A percentile compares a stretch with the other conserved stretches of the same genome.
These are phyloP conservation scores for Salmo trutta DNA, from an alignment of 2,797 vertebrate species.

Conservation along the genomic window DNA sequence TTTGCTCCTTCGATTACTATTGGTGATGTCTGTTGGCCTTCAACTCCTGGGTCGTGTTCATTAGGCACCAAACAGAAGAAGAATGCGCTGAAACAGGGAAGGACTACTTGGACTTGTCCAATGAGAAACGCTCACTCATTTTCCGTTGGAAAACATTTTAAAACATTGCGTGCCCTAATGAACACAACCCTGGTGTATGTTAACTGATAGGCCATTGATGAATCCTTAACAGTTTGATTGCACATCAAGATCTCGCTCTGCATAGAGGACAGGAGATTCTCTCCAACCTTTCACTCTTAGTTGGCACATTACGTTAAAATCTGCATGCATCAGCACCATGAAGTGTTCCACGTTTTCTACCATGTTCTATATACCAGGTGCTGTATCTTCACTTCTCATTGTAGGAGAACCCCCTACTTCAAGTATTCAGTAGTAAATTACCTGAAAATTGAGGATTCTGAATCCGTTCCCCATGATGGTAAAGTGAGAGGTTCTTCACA, in stretches of 20 bases:
- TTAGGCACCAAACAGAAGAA: background rate
- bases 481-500: conserved; percentile 70
- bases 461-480: conserved; percentile 73
- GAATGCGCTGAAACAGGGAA: background rate
- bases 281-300: conserved; percentile 79
- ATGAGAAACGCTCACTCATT: conserved; percentile 20
- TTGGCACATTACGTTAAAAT: conserved; percentile 92
- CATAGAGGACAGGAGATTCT: conserved; percentile 72
- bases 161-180: conserved; percentile 46
- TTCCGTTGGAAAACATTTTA: background rate
- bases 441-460: conserved; percentile 85
- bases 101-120: conserved; percentile 36
- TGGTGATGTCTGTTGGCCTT: conserved; percentile 10
- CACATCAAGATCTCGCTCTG: conserved; percentile 61
- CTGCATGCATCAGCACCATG: conserved; percentile 79
- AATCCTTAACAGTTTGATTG: conserved; percentile 82
- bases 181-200: conserved; percentile 1
- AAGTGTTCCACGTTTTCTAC: conserved; percentile 71
- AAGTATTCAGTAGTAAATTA: conserved; percentile 94
- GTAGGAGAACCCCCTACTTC: conserved; percentile 88
- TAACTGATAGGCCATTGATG: conserved; percentile 47
- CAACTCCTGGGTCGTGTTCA: background rate
- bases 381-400: conserved; percentile 51
- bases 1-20: conserved; percentile 45
- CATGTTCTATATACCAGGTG: conserved; percentile 72